Evolutionary conservation across 2,888 invertebrate species (phyloP).

Genomic region (Drosophila vallismaia): DNA sequence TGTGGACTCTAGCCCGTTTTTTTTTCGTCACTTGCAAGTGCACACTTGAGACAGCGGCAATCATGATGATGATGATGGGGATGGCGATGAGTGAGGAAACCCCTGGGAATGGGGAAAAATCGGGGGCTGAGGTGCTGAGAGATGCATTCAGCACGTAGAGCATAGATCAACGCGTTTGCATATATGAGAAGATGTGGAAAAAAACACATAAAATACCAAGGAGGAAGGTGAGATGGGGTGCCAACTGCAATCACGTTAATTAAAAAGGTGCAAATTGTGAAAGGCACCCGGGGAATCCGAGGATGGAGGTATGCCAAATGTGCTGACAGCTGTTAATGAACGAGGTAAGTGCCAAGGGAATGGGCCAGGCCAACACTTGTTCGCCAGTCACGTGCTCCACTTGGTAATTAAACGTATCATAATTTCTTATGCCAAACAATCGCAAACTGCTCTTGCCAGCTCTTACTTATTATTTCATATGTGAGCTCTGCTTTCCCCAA

Average conservation of each 20-base stretch:
- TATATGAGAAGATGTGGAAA: slow-evolving; percentile 17
- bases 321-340: slow-evolving; percentile 82
- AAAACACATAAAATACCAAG: slow-evolving; percentile 4
- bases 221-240: slow-evolving; percentile 36
- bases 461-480: slow-evolving; percentile 27
- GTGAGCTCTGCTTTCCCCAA: slow-evolving; percentile 15
- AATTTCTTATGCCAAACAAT: slow-evolving; percentile 64
- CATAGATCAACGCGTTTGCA: slow-evolving; percentile 74
- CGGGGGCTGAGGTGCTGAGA: slow-evolving; percentile 44
- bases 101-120: slow-evolving; percentile 25
- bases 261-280: slow-evolving; percentile 83
- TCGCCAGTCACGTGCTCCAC: slow-evolving; percentile 70
- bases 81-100: slow-evolving; percentile 24
- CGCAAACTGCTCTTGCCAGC: slow-evolving; percentile 9
- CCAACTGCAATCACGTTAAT: slow-evolving; percentile 81
- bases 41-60: slow-evolving; percentile 66
- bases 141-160: slow-evolving; percentile 79
- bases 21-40: slow-evolving; percentile 66
- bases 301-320: slow-evolving; percentile 61
- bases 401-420: slow-evolving; percentile 77
- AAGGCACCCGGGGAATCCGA: slow-evolving; percentile 67
- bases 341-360: slow-evolving; percentile 59
- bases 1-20: slow-evolving; percentile 21
- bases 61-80: slow-evolving; percentile 9
- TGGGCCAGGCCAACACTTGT: slow-evolving; percentile 21